Evolutionary conservation across 2,888 invertebrate species (phyloP).

Genomic region (Drosophila subquinaria): DNA sequence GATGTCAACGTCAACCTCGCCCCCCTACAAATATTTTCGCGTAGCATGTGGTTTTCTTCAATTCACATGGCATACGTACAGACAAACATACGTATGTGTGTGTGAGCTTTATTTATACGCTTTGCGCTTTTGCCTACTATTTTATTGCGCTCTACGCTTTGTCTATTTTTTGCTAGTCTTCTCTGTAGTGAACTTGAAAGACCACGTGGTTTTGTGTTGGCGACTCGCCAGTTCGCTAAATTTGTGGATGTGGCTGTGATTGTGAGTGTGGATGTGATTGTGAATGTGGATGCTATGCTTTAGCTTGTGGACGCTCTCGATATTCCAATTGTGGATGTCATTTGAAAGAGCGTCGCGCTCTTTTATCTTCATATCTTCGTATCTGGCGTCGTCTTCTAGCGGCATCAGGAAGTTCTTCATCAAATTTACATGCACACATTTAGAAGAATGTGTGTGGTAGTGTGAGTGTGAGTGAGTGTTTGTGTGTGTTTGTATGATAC

Average conservation of each 20-base stretch:
- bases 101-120: slow-evolving; percentile 44
- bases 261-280: slow-evolving; percentile 20
- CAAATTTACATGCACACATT: slow-evolving; percentile 67
- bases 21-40: slow-evolving; percentile 58
- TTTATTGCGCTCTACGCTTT: slow-evolving; percentile 66
- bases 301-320: slow-evolving; percentile 43
- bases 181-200: slow-evolving; percentile 69
- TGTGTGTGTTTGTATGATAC: slow-evolving; percentile 17
- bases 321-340: slow-evolving; percentile 54
- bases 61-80: slow-evolving; percentile 55
- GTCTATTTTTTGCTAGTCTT: slow-evolving; percentile 66
- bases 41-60: slow-evolving; percentile 77
- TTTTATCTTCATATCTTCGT: slow-evolving; percentile 49
- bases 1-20: slow-evolving; percentile 11
- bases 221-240: slow-evolving; percentile 37
- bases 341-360: slow-evolving; percentile 38
- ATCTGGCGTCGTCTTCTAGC: slow-evolving; percentile 47
- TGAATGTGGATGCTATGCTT: slow-evolving; percentile 53
- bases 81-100: background rate
- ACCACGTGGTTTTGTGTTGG: slow-evolving; percentile 78
- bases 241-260: background rate
- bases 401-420: slow-evolving; percentile 75
- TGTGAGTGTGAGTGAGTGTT: slow-evolving; percentile 3
- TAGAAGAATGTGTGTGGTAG: slow-evolving; percentile 16
- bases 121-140: slow-evolving; percentile 53